phyloP scores from a whole-genome alignment of 2,888 invertebrate species.

The Bombyx huttoni region DNA sequence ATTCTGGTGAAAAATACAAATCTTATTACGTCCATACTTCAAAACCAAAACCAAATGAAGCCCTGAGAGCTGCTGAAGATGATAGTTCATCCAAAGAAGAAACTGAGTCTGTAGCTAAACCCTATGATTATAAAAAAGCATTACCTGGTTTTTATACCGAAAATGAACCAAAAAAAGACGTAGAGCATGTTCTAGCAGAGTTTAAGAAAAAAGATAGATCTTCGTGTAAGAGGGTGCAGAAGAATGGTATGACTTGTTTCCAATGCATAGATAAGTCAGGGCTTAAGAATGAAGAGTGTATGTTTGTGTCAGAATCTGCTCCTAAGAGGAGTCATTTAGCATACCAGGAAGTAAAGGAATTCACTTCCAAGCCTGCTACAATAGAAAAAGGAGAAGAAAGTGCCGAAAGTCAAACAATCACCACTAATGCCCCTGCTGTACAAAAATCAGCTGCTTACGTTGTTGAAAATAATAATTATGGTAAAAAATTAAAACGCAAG shows the following conservation, averaged over 20 bases:
- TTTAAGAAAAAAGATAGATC: slow-evolving; percentile 81
- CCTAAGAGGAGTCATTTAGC: slow-evolving; percentile 76
- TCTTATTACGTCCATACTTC: slow-evolving; percentile 49
- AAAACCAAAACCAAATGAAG: slow-evolving; percentile 49
- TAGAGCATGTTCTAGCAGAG: slow-evolving; percentile 80
- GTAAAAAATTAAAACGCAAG: slow-evolving; percentile 55
- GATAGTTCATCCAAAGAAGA: slow-evolving; percentile 49
- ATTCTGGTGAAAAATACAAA: slow-evolving; percentile 49
- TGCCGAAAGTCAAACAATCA: slow-evolving; percentile 52
- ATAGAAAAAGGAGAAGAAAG: slow-evolving; percentile 39
- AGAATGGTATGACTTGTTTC: slow-evolving; percentile 84
- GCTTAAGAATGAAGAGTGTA: slow-evolving; percentile 83
- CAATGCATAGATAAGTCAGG: slow-evolving; percentile 79
- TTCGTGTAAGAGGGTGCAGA: slow-evolving; percentile 78
- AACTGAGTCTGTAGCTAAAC: slow-evolving; percentile 31
- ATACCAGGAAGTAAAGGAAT: slow-evolving; percentile 77
- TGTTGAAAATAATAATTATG: slow-evolving; percentile 41
- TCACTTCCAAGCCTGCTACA: slow-evolving; percentile 60
- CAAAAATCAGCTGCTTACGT: slow-evolving; percentile 53
- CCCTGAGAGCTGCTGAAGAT: slow-evolving; percentile 35
- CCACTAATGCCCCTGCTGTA: slow-evolving; percentile 40
- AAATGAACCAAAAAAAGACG: slow-evolving; percentile 74
- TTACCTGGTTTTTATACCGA: slow-evolving; percentile 65
- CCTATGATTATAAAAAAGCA: slow-evolving; percentile 60
- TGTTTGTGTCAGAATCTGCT: slow-evolving; percentile 80